Base-by-base conservation (phyloP, 2,888 invertebrate species). In the Drosophila percnosoma region DNA sequence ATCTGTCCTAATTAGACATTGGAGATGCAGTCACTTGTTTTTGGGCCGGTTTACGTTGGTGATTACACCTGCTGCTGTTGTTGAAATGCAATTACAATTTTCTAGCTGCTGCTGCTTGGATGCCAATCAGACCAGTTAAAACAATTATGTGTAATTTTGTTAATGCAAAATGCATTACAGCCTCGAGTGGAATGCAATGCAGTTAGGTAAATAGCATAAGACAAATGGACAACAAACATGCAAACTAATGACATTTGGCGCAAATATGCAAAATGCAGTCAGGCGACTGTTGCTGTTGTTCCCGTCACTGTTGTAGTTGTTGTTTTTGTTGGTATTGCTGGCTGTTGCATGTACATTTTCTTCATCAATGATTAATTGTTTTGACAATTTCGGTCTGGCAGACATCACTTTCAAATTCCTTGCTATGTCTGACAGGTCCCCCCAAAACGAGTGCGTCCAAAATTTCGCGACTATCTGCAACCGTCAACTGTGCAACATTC, bases 301-400 rank as follows among this genome's bases (percentile, higher is more conserved):
- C 11, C 15, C n/a, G 51, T 18, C 21, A 34, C 59, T 54, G 31
- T 27, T 53, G 71, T 27, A 34, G 63, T 21, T n/a, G 40, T n/a
- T 57, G n/a, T 15, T 55, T 58, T 24, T 61, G 54, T 13, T 66
- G 38, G 13, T 36, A 62, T 18, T 42, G 60, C 21, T 68, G 60
- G 65, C 72, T 69, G 74, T 73, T 74, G 66, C 80, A 71, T 82
- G 80, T 71, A 85, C 81, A 85, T 80, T 89, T 89, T 89, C 88
- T 88, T 80, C 83, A 83, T 89, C 87, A 88, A 88, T 87, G 87
- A 87, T 87, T 89, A 87, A 87, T 87, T 87, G 90, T 89, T 87
- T 89, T 89, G 87, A 87, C 87, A 87, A 82, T 86, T 82, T 76
- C 71, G 68, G 75, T 66, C 73, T 75, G 78, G 76, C 77, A 73